Percentiles rank a stretch among this genome's conserved stretches.
These are phyloP conservation scores for Tupaia tana DNA, from an alignment of 2,113 vertebrate species.

Conservation along the genomic window DNA sequence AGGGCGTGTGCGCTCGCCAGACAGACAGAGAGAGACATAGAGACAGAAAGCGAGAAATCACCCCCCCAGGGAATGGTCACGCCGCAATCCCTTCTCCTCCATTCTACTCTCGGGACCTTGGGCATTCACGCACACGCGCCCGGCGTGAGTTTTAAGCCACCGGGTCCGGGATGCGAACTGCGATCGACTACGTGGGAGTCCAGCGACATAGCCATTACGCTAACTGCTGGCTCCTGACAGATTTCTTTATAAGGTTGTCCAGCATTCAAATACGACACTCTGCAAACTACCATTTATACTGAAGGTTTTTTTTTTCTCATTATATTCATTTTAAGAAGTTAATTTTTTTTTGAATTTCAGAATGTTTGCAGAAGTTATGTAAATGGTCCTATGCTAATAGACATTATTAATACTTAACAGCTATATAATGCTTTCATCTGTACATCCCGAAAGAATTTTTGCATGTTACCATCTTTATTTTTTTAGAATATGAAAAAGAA, in stretches of 20 bases:
- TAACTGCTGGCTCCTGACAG: no score
- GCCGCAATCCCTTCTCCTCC: no score
- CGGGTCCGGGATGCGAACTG: no score
- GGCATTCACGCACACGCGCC: no score
- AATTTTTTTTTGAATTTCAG: not conserved
- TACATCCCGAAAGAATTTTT: not conserved
- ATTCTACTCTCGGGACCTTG: no score
- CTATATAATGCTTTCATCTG: not conserved
- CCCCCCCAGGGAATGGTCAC: no score
- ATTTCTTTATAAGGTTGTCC: not conserved
- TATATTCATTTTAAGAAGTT: not conserved
- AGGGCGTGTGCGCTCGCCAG: no score
- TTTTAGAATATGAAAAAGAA: conserved; percentile 5
- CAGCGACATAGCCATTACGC: no score
- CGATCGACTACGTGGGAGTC: no score
- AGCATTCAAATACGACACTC: conserved; percentile 43
- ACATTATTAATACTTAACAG: not conserved
- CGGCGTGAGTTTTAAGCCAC: no score
- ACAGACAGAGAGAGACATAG: no score
- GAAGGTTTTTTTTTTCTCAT: not conserved
- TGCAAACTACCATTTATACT: not conserved
- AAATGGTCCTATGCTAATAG: not conserved
- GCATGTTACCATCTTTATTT: not conserved
- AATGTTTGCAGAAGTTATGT: not conserved
- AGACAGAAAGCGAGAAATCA: no score